phyloP scores from a whole-genome alignment of 2,888 invertebrate genomes.

The Athrips mouffetella region DNA sequence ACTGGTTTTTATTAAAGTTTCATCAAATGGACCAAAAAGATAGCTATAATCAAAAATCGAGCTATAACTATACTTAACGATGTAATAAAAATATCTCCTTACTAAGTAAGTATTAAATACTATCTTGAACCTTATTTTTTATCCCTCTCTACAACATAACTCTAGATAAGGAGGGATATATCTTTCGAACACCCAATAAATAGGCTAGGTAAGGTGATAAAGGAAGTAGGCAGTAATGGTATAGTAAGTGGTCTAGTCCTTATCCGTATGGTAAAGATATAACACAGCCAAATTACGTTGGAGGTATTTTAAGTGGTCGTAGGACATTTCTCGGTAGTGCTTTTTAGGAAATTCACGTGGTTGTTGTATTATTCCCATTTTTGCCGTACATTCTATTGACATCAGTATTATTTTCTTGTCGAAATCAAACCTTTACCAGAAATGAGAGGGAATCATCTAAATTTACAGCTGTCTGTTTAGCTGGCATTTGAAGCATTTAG shows the following conservation, averaged over 20 bases:
- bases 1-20: too few relatives aligned
- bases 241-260: slow-evolving; percentile 6
- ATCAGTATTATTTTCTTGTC: too few relatives aligned
- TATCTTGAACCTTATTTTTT: background rate
- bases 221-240: slow-evolving; percentile 2
- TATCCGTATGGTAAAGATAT: slow-evolving; percentile 1
- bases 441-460: too few relatives aligned
- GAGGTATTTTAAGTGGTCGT: background rate
- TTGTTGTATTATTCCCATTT: too few relatives aligned
- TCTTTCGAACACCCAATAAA: slow-evolving; percentile 9
- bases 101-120: background rate
- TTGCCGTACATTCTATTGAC: too few relatives aligned
- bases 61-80: background rate
- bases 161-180: slow-evolving; percentile 11
- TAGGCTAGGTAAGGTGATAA: slow-evolving; percentile 13
- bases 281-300: background rate
- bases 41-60: too few relatives aligned
- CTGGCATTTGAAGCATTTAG: too few relatives aligned
- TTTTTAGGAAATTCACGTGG: too few relatives aligned
- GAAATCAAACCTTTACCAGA: too few relatives aligned
- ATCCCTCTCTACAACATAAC: slow-evolving; percentile 4
- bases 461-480: too few relatives aligned
- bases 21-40: too few relatives aligned
- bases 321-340: too few relatives aligned
- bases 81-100: background rate